Percentiles rank a stretch among this genome's conserved stretches.
Conservation (phyloP, 2,888 invertebrate species). For the Chloromyia formosa region DNA sequence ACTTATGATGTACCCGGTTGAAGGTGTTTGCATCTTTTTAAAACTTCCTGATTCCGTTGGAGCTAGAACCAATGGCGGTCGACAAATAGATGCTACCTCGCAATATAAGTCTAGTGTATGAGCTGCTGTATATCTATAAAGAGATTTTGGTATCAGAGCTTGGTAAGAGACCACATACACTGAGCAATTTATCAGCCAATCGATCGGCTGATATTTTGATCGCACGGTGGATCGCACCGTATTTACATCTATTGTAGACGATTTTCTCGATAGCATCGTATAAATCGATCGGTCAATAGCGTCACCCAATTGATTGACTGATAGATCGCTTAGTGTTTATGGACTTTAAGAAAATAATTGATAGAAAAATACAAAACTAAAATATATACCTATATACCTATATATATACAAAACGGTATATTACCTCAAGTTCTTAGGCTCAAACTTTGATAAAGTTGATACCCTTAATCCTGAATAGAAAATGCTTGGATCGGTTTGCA, state of each 20-base stretch:
- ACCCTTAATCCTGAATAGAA: constrained; percentile 87
- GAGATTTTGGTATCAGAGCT: too few relatives aligned
- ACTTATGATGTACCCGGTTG: constrained; percentile 90
- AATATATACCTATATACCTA: constrained; percentile 51
- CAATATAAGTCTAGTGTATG: constrained; percentile 88
- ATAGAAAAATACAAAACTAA: too few relatives aligned
- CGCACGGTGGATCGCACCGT: too few relatives aligned
- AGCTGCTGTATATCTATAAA: constrained; percentile 80
- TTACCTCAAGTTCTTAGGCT: constrained; percentile 75
- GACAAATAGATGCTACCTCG: constrained; percentile 89
- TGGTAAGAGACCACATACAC: too few relatives aligned
- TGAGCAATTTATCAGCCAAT: neutral
- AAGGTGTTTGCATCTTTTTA: constrained; percentile 79
- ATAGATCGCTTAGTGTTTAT: too few relatives aligned
- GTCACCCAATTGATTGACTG: too few relatives aligned
- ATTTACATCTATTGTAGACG: too few relatives aligned
- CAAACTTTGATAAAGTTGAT: constrained; percentile 85
- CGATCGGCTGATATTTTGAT: too few relatives aligned
- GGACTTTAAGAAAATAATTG: too few relatives aligned
- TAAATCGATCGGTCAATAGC: too few relatives aligned
- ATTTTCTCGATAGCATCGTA: too few relatives aligned
- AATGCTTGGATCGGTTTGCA: constrained; percentile 83
- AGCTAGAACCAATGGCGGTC: constrained; percentile 75
- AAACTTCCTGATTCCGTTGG: constrained; percentile 79
- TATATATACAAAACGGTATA: too few relatives aligned